These are phyloP conservation scores for Montipora cactus DNA, from an alignment of 64 coral and sea anemone genomes.

Conservation along the genomic window DNA sequence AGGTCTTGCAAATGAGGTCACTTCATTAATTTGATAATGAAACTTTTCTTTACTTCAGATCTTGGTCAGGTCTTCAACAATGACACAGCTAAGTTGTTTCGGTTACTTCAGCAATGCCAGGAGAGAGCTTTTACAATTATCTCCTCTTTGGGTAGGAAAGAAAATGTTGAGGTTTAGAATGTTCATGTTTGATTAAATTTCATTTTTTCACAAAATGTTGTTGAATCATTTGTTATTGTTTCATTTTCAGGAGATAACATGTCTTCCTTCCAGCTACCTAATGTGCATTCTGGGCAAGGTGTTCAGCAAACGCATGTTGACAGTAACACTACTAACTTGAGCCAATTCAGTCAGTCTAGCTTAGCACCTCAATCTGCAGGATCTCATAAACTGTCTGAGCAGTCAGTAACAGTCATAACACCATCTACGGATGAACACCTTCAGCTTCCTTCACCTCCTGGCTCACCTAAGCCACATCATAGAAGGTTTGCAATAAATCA, in stretches of 20 bases:
- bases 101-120: conserved; percentile 85
- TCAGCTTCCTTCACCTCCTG: conserved; percentile 73
- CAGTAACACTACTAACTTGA: not conserved
- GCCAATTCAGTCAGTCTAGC: not conserved
- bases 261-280: not conserved
- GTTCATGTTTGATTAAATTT: no score
- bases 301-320: not conserved
- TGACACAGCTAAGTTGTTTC: conserved; percentile 82
- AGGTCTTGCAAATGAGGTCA: no score
- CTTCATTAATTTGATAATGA: not conserved
- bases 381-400: conserved; percentile 19
- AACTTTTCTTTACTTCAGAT: conserved; percentile 44
- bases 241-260: not conserved
- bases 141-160: conserved; percentile 68
- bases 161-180: not conserved
- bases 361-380: not conserved
- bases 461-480: conserved; percentile 50
- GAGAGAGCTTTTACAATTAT: conserved; percentile 84
- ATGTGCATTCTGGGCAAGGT: not conserved
- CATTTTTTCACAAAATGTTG: no score
- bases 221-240: not conserved
- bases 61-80: conserved; percentile 65
- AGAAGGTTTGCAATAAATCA: conserved; percentile 25
- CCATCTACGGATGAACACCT: conserved; percentile 44
- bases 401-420: not conserved